Evolutionary conservation across 2,888 invertebrate species (phyloP).

Genomic region (Caenorhabditis sp.): DNA sequence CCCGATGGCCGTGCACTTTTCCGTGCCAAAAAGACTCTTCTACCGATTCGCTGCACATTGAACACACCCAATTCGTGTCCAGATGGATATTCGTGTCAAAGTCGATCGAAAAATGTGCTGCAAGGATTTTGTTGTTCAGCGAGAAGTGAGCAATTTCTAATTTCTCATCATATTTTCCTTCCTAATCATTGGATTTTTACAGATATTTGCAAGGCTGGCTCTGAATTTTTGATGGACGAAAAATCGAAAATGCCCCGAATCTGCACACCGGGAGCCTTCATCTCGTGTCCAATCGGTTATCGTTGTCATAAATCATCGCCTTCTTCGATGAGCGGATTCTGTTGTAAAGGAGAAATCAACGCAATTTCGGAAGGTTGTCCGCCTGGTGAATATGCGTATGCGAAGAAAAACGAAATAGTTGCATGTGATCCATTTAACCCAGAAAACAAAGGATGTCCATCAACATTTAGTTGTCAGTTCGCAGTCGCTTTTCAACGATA

Average conservation of each 20-base stretch:
- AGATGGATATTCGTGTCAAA: conserved; percentile 63
- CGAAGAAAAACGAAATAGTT: conserved; percentile 53
- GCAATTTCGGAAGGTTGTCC: conserved; percentile 67
- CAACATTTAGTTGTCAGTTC: conserved; percentile 57
- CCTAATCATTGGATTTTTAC: conserved; percentile 11
- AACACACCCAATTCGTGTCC: conserved; percentile 57
- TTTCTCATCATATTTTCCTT: background rate
- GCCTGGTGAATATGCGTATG: conserved; percentile 63
- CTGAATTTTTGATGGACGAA: conserved; percentile 63
- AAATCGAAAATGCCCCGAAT: conserved; percentile 63
- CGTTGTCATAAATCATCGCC: conserved; percentile 52
- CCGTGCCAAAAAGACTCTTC: conserved; percentile 54
- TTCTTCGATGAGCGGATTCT: conserved; percentile 55
- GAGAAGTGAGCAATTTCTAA: conserved; percentile 50
- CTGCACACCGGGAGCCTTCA: conserved; percentile 65
- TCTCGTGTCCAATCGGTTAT: conserved; percentile 62
- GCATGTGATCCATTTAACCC: conserved; percentile 68
- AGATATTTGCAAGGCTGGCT: conserved; percentile 63
- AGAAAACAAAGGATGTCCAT: conserved; percentile 59
- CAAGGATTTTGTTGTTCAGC: conserved; percentile 67
- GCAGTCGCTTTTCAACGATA: conserved; percentile 63
- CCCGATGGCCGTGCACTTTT: conserved; percentile 62
- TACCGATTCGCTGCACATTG: conserved; percentile 61
- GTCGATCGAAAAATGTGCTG: conserved; percentile 53
- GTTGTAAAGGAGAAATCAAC: conserved; percentile 63